These are phyloP conservation scores for Drosophila lutescens DNA, from an alignment of 2,888 invertebrate species.

Conservation along the genomic window DNA sequence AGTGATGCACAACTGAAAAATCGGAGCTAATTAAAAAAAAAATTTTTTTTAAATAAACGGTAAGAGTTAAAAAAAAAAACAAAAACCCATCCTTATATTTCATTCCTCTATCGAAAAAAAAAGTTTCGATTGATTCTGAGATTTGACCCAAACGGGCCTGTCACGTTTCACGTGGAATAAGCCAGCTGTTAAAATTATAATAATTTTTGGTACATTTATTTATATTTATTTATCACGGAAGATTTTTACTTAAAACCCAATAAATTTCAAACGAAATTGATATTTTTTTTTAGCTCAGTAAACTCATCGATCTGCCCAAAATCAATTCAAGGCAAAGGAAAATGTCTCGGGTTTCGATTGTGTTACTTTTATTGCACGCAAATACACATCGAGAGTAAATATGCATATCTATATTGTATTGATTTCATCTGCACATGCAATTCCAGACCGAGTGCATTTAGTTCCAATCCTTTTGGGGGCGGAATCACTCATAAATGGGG, in stretches of 20 bases:
- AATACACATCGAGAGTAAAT: constrained; percentile 29
- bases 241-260: too few relatives aligned
- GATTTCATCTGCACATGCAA: constrained; percentile 30
- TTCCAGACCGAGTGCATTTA: constrained; percentile 4
- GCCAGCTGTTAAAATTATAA: not conserved
- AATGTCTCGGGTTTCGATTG: constrained; percentile 22
- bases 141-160: too few relatives aligned
- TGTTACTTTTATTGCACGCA: constrained; percentile 30
- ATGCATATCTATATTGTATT: constrained; percentile 31
- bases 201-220: too few relatives aligned
- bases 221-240: too few relatives aligned
- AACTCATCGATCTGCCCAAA: constrained; percentile 21
- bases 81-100: too few relatives aligned
- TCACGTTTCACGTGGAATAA: too few relatives aligned
- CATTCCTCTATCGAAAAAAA: too few relatives aligned
- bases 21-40: too few relatives aligned
- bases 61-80: too few relatives aligned
- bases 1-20: too few relatives aligned
- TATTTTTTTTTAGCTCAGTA: not conserved
- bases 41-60: too few relatives aligned
- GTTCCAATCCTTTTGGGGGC: not conserved
- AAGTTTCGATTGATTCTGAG: too few relatives aligned
- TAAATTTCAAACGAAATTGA: not conserved
- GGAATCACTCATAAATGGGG: constrained; percentile 62
- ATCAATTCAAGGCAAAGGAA: not conserved